Evolutionary conservation across 2,797 vertebrate species (phyloP).

Genomic region (Thamnophis elegans): DNA sequence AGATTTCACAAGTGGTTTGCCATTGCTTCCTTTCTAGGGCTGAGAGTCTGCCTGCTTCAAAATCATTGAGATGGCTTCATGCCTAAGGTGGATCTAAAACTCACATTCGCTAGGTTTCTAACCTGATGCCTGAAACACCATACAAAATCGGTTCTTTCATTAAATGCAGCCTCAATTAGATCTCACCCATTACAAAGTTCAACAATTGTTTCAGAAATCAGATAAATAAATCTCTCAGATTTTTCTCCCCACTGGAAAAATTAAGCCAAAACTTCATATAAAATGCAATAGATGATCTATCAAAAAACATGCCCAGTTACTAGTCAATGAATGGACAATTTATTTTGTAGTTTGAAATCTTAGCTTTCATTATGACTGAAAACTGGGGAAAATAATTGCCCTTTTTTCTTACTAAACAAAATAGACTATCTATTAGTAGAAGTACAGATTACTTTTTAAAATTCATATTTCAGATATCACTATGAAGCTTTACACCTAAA

Average conservation of each 20-base stretch:
- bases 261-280: slow-evolving; percentile 44
- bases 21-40: not conserved
- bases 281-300: slow-evolving; percentile 33
- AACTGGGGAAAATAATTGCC: slow-evolving; percentile 56
- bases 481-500: not conserved
- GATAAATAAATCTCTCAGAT: slow-evolving; percentile 27
- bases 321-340: slow-evolving; percentile 24
- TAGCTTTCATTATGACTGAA: slow-evolving; percentile 33
- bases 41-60: not conserved
- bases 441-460: slow-evolving; percentile 7
- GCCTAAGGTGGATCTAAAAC: not conserved
- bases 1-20: not conserved
- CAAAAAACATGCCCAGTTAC: slow-evolving; percentile 21
- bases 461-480: not conserved
- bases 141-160: not conserved
- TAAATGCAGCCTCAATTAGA: slow-evolving; percentile 11
- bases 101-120: not conserved
- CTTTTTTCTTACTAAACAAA: slow-evolving; percentile 29
- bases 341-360: slow-evolving; percentile 38
- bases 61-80: not conserved
- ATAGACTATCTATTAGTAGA: slow-evolving; percentile 42
- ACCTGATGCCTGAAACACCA: not conserved
- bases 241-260: not conserved
- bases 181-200: slow-evolving; percentile 22
- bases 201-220: slow-evolving; percentile 47